Evolutionary conservation across 2,888 invertebrate species (phyloP).

Genomic region (Hemistola chrysoprasaria): DNA sequence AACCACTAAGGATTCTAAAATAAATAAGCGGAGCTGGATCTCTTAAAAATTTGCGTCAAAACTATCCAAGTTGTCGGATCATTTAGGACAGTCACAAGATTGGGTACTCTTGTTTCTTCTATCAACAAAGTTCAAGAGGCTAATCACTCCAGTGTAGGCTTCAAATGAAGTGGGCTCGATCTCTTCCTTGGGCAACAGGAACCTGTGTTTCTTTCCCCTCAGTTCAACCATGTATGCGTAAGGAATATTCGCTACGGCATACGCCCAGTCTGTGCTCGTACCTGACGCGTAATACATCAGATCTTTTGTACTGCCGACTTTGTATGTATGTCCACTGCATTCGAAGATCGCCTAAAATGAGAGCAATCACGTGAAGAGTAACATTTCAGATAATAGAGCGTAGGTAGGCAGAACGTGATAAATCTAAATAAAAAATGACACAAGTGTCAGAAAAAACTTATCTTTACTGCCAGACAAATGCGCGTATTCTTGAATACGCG

Average conservation of each 20-base stretch:
- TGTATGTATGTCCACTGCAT: slow-evolving; percentile 61
- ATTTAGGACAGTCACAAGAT: slow-evolving; percentile 39
- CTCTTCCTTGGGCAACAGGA: slow-evolving; percentile 64
- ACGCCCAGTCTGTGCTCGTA: slow-evolving; percentile 70
- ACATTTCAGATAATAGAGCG: no score
- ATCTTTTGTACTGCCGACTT: slow-evolving; percentile 73
- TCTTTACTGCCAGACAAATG: no score
- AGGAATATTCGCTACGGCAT: slow-evolving; percentile 58
- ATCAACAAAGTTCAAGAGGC: slow-evolving; percentile 62
- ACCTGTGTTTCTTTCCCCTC: slow-evolving; percentile 59
- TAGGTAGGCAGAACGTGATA: no score
- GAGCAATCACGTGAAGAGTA: no score
- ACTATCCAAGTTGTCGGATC: no score
- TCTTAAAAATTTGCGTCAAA: no score
- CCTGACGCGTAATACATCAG: slow-evolving; percentile 73
- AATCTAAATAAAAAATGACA: no score
- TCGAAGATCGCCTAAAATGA: slow-evolving; percentile 55
- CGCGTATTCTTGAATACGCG: no score
- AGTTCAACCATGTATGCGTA: slow-evolving; percentile 73
- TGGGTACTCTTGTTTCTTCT: slow-evolving; percentile 34
- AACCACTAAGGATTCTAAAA: not conserved
- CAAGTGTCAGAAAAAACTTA: no score
- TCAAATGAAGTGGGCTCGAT: slow-evolving; percentile 56
- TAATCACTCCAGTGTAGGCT: slow-evolving; percentile 49
- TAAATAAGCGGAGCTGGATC: not conserved